Conservation (phyloP, 23 tunicate species). For the Ascidia mentula region DNA sequence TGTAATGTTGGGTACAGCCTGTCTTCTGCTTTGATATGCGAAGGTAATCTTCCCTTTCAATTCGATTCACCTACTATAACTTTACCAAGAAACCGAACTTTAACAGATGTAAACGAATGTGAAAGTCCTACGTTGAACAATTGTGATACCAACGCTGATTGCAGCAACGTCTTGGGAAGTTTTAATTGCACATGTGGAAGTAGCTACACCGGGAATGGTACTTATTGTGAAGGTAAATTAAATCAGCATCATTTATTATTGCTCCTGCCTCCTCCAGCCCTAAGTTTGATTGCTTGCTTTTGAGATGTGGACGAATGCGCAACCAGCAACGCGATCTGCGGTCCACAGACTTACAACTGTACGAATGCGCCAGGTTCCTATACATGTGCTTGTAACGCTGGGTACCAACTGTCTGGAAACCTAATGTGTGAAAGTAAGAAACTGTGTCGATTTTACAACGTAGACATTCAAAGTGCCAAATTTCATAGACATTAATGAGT, state of each 20-base stretch:
- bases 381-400: neutral
- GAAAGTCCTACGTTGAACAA: neutral
- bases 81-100: too few species aligned
- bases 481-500: conserved; percentile 58
- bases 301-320: neutral
- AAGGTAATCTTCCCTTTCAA: neutral
- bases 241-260: too few species aligned
- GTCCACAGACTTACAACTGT: neutral
- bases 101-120: neutral
- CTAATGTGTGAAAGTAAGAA: neutral
- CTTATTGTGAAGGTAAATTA: neutral
- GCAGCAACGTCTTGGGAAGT: neutral
- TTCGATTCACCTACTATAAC: too few species aligned
- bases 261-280: too few species aligned
- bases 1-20: neutral
- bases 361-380: neutral
- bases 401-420: neutral
- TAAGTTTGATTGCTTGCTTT: too few species aligned
- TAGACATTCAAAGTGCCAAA: too few species aligned
- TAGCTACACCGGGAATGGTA: neutral
- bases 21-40: neutral
- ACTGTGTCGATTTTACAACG: too few species aligned
- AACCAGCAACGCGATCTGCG: neutral
- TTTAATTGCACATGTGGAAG: neutral
- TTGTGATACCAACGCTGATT: neutral